Percentiles rank a stretch among this genome's conserved stretches.
phyloP scores from a whole-genome alignment of 2,888 invertebrate species.

The Leptinotarsa haldemani region DNA sequence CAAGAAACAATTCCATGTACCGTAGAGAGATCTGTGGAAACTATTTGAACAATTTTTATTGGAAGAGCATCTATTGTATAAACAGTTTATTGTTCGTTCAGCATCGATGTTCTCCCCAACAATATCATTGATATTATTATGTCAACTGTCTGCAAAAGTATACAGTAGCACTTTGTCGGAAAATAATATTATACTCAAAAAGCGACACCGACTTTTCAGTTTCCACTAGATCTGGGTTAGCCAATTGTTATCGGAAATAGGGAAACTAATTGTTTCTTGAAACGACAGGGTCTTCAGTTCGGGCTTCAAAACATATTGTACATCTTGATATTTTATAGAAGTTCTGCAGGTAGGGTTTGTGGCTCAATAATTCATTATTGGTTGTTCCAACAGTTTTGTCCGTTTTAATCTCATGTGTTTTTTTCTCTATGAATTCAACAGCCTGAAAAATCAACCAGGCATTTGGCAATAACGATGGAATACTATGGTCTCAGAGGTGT shows the following conservation, averaged over 20 bases:
- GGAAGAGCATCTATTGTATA: neutral
- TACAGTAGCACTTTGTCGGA: neutral
- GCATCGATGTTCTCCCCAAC: neutral
- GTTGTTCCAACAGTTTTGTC: no score
- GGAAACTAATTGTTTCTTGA: neutral
- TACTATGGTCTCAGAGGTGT: no score
- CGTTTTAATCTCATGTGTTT: no score
- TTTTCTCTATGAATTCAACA: no score
- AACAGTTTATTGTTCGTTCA: constrained; percentile 5
- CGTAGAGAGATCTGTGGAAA: no score
- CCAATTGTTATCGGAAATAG: neutral
- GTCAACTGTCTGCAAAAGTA: constrained; percentile 5
- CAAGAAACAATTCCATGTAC: no score
- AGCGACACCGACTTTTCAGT: neutral
- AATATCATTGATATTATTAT: constrained; percentile 1
- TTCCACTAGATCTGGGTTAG: neutral
- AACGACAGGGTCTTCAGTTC: neutral
- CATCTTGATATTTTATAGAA: neutral
- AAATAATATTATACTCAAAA: neutral
- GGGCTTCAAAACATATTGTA: neutral
- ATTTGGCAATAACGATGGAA: no score
- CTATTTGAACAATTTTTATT: neutral
- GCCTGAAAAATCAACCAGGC: no score
- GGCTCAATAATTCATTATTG: no score
- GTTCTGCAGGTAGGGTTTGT: no score